Percentiles rank a stretch among this genome's conserved stretches.
Conservation (phyloP, 2,888 invertebrate species). For the Troglohyphantes excavatus region DNA sequence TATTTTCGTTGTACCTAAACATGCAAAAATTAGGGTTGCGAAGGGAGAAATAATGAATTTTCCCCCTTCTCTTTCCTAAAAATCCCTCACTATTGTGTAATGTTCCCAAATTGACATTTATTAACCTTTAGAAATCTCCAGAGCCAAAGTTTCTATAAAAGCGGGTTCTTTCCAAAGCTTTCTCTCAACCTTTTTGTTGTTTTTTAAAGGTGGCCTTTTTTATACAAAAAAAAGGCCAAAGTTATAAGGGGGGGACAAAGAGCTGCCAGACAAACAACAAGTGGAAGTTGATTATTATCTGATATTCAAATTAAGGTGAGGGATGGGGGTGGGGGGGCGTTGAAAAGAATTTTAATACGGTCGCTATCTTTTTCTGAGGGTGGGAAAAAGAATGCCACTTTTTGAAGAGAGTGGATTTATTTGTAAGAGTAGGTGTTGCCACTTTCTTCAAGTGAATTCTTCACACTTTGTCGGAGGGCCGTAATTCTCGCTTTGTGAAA, state of each 20-base stretch:
- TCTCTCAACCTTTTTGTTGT: neutral
- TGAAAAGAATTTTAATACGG: constrained; percentile 69
- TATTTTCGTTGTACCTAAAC: no score
- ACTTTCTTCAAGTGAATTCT: constrained; percentile 40
- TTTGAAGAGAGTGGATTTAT: neutral
- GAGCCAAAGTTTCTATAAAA: constrained; percentile 18
- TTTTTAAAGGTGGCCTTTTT: no score
- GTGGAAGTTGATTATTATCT: constrained; percentile 74
- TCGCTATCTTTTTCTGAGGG: neutral
- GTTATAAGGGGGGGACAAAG: no score
- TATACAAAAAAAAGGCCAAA: no score
- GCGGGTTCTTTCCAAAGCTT: neutral
- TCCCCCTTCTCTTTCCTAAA: neutral
- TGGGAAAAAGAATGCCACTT: constrained; percentile 28
- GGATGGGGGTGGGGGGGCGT: neutral
- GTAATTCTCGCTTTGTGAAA: neutral
- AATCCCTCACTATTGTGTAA: constrained; percentile 20
- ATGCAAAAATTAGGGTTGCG: constrained; percentile 33
- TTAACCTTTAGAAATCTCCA: constrained; percentile 74
- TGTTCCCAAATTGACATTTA: constrained; percentile 75
- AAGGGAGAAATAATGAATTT: constrained; percentile 1
- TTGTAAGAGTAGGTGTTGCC: neutral
- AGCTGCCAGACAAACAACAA: constrained; percentile 68
- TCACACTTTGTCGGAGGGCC: neutral
- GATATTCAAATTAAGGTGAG: constrained; percentile 74